These are phyloP conservation scores for Gorsachius goisagi DNA, from an alignment of 2,113 vertebrate species.

Conservation along the genomic window DNA sequence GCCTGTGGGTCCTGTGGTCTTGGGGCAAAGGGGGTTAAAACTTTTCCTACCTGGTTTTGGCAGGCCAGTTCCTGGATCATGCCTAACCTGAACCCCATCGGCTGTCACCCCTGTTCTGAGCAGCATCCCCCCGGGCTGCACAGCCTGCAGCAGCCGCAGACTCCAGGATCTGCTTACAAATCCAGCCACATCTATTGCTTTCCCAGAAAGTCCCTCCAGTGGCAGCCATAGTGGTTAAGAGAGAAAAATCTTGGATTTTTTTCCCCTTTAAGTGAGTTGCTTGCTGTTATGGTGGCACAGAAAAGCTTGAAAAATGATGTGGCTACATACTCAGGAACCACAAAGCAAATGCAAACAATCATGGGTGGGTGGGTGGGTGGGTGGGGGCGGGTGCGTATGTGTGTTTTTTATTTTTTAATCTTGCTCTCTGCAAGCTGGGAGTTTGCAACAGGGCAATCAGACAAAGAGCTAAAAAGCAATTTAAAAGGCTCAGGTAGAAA, in stretches of 20 bases:
- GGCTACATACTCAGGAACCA: neutral
- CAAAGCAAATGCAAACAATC: neutral
- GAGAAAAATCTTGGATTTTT: neutral
- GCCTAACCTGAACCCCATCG: neutral
- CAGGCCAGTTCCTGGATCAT: accelerated
- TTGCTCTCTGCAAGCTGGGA: neutral
- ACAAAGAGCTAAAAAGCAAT: neutral
- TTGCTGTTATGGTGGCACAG: neutral
- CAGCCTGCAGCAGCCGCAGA: neutral
- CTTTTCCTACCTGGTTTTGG: neutral
- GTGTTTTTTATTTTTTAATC: neutral
- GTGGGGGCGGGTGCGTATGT: no score
- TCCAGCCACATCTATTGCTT: neutral
- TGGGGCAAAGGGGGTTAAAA: neutral
- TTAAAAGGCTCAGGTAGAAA: neutral
- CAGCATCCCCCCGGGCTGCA: neutral
- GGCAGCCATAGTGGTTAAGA: neutral
- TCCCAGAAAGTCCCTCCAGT: neutral
- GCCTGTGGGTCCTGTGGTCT: neutral
- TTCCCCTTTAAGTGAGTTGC: neutral
- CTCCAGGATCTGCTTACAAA: neutral
- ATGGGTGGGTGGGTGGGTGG: no score
- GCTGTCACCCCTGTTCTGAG: neutral
- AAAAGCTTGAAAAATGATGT: neutral
- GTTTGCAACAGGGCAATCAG: neutral